Base-by-base conservation (phyloP, 1,140 invertebrate genomes). In the Brachionus rotundiformis region DNA sequence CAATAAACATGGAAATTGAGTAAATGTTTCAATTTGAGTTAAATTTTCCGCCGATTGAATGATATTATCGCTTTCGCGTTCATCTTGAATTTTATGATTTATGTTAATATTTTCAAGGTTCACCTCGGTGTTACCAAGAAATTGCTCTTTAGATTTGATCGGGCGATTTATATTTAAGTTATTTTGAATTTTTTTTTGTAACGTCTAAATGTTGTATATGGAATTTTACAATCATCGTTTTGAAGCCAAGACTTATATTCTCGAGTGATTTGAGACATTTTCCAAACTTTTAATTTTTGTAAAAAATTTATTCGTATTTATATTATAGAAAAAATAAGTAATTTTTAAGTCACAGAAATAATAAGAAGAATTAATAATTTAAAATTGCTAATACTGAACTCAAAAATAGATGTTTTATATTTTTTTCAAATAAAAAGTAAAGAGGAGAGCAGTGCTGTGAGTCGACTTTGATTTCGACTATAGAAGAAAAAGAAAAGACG, bases 181-280 rank as follows among this genome's bases (percentile, higher is more conserved):
- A 36, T 36, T 68, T 33, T 33, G 31, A 68, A 68, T 68, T 33
- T 68, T 31, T 68, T 68, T 16, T 33, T 68, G 31, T 68, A 68
- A 33, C 63, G 10, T 68, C 63, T 68, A n/a, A 68, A 19, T 16
- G 63, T 68, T 33, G 63, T n/a, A 68, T 68, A 68, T 6, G 63
- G 63, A 29, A 68, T 68, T 68, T 31, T 33, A 13, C 16, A 16
- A 2, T 68, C 31, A 68, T 68, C 63, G 27, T 68, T 68, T 33
- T 16, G 27, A 11, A 68, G n/a, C 63, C 63, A 68, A 33, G 13
- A 33, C 27, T 68, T 68, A 68, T 68, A 68, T 29, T 7, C 23
- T 29, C 59, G 59, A 63, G 39, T 1, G 39, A 13, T 41, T 41
- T 41, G 39, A 41, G 39, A 41, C 11, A 41, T 41, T 41, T 41